Base-by-base conservation (phyloP, 2,888 invertebrate genomes). In the Yponomeuta cagnagella region DNA sequence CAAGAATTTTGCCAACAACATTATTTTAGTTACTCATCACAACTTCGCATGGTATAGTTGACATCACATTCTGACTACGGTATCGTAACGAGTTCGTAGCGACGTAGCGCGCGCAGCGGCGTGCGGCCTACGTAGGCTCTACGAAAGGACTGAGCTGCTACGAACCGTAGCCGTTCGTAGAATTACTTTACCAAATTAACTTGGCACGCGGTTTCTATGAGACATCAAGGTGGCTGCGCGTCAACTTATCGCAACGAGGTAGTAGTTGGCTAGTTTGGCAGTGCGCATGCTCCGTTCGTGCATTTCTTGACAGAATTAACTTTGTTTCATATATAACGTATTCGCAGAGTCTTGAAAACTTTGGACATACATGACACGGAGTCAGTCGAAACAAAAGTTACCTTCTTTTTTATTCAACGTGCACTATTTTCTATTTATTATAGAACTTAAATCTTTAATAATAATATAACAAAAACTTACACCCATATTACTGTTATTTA, bases 1-100 rank as follows among this genome's bases (percentile, higher is more conserved):
- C 85, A 92, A 87, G 80, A 91, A 83, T 88, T 89, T 91, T 81
- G 85, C 86, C 80, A 90, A 87, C 88, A 87, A 87, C 91, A 92
- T 92, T 81, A 87, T 91, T 89, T 58, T 82, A 86, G 15, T 83
- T 82, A 84, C 86, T 89, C 90, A 91, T 90, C 73, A 81, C 89
- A 88, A 75, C 80, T 79, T 74, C 76, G 73, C 73, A 76, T 72
- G 75, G 75, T 80, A 82, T 12, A 58, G 52, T 58, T 58, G 52
- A 85, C 75, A 84, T 83, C 81, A 86, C 84, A 70, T 70, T 30
- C 31, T 70, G 58, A 63, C 31, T 43, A 23, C 10, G 30, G 6
- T 70, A 31, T 81, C 81, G 83, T 82, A 81, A 83, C 63, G 82
- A 79, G 78, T 81, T 81, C 77, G 80, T 79, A 79, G 78, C 77